Evolutionary conservation across 35 echinoderm and acorn worm species (phyloP).

Genomic region (Ophiothrix spiculata): DNA sequence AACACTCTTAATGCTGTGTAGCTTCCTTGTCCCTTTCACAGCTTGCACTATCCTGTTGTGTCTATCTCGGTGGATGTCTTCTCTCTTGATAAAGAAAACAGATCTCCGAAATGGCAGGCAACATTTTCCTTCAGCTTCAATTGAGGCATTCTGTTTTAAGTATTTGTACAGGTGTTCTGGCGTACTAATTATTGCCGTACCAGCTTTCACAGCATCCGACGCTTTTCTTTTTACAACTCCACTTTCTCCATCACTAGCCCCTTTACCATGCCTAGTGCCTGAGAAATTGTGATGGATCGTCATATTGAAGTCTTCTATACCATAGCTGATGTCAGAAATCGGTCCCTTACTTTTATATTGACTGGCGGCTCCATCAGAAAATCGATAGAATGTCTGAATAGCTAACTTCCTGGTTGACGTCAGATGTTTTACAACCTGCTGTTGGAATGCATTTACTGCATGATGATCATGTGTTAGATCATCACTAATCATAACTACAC

Average conservation of each 20-base stretch:
- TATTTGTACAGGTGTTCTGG: slow-evolving; percentile 46
- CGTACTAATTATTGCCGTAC: slow-evolving; percentile 45
- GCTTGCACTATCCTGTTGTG: slow-evolving; percentile 39
- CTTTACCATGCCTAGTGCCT: slow-evolving; percentile 68
- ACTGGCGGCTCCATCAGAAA: slow-evolving; percentile 49
- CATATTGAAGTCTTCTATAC: slow-evolving; percentile 37
- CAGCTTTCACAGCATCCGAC: slow-evolving; percentile 51
- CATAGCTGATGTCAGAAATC: slow-evolving; percentile 65
- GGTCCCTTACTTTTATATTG: slow-evolving; percentile 87
- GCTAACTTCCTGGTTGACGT: slow-evolving; percentile 17
- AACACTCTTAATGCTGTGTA: slow-evolving; percentile 60
- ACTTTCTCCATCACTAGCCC: slow-evolving; percentile 81
- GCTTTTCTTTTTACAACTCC: slow-evolving; percentile 65
- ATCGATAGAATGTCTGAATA: slow-evolving; percentile 33
- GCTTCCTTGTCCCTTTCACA: slow-evolving; percentile 59
- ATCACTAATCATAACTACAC: slow-evolving; percentile 37
- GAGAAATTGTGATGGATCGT: slow-evolving; percentile 64
- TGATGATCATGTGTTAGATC: slow-evolving; percentile 48
- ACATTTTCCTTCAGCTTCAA: slow-evolving; percentile 31
- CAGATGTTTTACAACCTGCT: slow-evolving; percentile 14
- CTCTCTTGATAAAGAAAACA: slow-evolving; percentile 51
- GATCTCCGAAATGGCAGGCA: slow-evolving; percentile 56
- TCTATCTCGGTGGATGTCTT: slow-evolving; percentile 26
- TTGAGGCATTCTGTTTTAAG: slow-evolving; percentile 34
- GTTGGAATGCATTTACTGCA: slow-evolving; percentile 41